A percentile compares a stretch with the other conserved stretches of the same genome.
These are phyloP conservation scores for Linurgus olivaceus DNA, from an alignment of 2,797 vertebrate genomes.

Conservation along the genomic window DNA sequence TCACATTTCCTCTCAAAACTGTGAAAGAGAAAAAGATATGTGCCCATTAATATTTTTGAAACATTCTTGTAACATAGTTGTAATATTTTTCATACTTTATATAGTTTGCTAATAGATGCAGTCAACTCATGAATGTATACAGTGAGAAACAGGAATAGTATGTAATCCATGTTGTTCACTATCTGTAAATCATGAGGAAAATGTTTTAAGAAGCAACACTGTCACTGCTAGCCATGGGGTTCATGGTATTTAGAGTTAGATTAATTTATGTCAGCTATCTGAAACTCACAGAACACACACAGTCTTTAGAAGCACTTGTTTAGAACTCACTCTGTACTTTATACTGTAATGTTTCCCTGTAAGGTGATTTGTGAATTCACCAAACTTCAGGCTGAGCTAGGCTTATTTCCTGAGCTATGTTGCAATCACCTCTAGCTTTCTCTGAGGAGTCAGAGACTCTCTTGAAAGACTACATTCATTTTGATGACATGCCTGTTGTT, in stretches of 20 bases:
- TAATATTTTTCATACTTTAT: not conserved
- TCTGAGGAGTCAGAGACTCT: slow-evolving; percentile 25
- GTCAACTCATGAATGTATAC: not conserved
- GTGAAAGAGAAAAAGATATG: not conserved
- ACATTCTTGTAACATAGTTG: not conserved
- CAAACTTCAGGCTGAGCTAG: slow-evolving; percentile 28
- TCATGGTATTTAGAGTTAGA: slow-evolving; percentile 57
- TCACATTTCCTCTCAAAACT: not conserved
- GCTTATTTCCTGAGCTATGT: slow-evolving; percentile 34
- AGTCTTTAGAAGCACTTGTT: slow-evolving; percentile 55
- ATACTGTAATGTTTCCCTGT: slow-evolving; percentile 48
- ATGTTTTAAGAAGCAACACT: slow-evolving; percentile 55
- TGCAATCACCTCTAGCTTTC: slow-evolving; percentile 41
- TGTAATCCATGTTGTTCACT: slow-evolving; percentile 9
- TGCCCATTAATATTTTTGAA: not conserved
- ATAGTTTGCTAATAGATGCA: not conserved
- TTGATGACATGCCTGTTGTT: not conserved
- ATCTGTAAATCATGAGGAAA: slow-evolving; percentile 23
- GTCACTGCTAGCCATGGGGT: slow-evolving; percentile 20
- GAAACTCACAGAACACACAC: slow-evolving; percentile 49
- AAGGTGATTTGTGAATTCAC: slow-evolving; percentile 53
- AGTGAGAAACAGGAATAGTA: slow-evolving; percentile 28
- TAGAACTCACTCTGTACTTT: slow-evolving; percentile 57
- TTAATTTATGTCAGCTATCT: slow-evolving; percentile 53
- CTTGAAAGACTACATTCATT: not conserved